Base-by-base conservation (phyloP, 2,888 invertebrate genomes). In the Chalcosyrphus nemorum region DNA sequence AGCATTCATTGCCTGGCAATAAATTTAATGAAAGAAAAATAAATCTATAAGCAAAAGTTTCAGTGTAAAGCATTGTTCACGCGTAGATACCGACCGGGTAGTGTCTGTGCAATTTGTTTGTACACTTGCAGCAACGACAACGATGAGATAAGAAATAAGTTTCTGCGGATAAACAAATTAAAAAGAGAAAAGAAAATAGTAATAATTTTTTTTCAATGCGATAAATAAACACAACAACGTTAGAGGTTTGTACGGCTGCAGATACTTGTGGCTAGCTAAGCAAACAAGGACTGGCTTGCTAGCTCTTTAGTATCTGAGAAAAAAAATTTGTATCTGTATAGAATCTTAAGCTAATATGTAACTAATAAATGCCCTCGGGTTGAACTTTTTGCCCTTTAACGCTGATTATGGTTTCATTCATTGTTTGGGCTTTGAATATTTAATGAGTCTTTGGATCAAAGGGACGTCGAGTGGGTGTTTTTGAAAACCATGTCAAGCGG, bases 161-260 rank as follows among this genome's bases (percentile, higher is more conserved):
- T 35, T 13, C 11, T 4, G 38, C 50, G 74, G 70, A 81, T 81
- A 76, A 76, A 71, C 50, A 81, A 70, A 63, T 32, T 56, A 41
- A 35, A 29, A 50, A 17, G 5, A 57, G 56, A 52, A 43, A 56
- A n/a, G n/a, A 35, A 76, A 71, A 75, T 38, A 75, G 61, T 9
- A 38, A 47, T n/a, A n/a, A n/a, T n/a, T n/a, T n/a, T n/a, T 43
- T 43, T 45, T 27, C 21, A 17, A 2, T 54, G 7, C 41, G 19
- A 65, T 65, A 72, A 57, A 38, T 41, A 66, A 65, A 74, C 57
- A 50, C 57, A 80, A 66, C 66, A 74, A 59, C 29, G 17, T 61
- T 56, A 54, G 71, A 45, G 66, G 80, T 80, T 80, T 80, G 80
- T 80, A 66, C 24, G 47, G 27, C 7, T 43, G 17, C 13, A n/a